Base-by-base conservation (phyloP, 2,888 invertebrate genomes). In the Hecatera dysodea region DNA sequence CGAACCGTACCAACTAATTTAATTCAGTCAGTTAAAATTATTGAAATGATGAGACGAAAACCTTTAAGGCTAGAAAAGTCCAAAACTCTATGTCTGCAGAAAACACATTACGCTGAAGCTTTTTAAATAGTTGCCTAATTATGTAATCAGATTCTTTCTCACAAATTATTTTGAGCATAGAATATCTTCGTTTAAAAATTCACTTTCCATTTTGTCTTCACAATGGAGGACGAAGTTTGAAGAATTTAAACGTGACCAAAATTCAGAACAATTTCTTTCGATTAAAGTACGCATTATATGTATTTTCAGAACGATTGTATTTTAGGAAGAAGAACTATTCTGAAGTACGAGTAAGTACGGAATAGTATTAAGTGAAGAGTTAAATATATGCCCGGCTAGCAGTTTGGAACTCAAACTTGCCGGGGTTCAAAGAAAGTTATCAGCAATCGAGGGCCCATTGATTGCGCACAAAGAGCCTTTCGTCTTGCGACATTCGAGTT, bases 391-490 rank as follows among this genome's bases (percentile, higher is more conserved):
- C 87, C 57, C 66, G 50, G 61, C 73, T 29, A 77, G 77, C 78
- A 77, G 72, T 81, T 89, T 88, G 86, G 79, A 93, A 92, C 90
- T 93, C 86, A 89, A 93, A 93, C 90, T 93, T 92, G 85, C 81
- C 84, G 88, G 89, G 90, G 90, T 84, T 91, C 89, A 92, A 94
- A 93, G 92, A 93, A 95, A 95, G 93, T 93, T 94, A 93, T 92
- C 93, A 92, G 93, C 93, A 94, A 94, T 95, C 93, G 93, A 91
- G 92, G 90, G 88, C 88, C 93, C 93, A 95, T 94, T 95, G 95
- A 95, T 94, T 93, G 93, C 87, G 90, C 93, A 93, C 95, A 95
- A 95, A 93, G 93, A 91, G 88, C 88, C 89, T 93, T 93, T 92
- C 92, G 92, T 92, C 90, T 92, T 90, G 93, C 93, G 93, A 94